Base-by-base conservation (phyloP, 2,113 vertebrate genomes). In the Vanacampus margaritifer region DNA sequence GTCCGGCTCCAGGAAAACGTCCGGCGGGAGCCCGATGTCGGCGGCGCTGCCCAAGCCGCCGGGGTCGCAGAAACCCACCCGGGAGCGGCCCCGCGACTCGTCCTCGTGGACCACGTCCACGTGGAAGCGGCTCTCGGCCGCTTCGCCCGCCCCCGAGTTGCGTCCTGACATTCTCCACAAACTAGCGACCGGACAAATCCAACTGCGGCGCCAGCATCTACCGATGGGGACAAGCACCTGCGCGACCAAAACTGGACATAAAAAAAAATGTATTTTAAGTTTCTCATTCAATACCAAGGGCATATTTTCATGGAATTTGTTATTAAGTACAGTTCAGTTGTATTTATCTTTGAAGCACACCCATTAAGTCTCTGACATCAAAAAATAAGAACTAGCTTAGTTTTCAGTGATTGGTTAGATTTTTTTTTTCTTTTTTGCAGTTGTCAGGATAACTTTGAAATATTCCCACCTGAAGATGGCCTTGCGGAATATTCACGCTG, bases 91-190 rank as follows among this genome's bases (percentile, higher is more conserved):
- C 67, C 93, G 95, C 60, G 94, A 91, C 81, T 98, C 96, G 43
- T 98, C 89, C 71, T 98, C 96, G 0, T 92, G 91, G 48, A 98
- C 95, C 51, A 91, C 76, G 50, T 96, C 95, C 90, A 98, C 96
- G 85, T 98, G 95, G 84, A 98, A 98, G 71, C 96, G 94, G 84
- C 94, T 95, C 24, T 93, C 91, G 5, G 93, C 84, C 58, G 93
- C 92, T 69, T 90, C 92, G 68, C 91, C 71, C 6, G 90, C 89
- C 77, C 9, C 76, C 58, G 87, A 84, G 70, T 83, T 90, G 66
- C 87, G 85, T 7, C 85, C 89, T 1, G 89, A 89, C 89, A 90
- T 90, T 67, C 13, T 32, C 39, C 13, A 26, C 12, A 26, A 41
- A 9, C 60, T 62, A 43, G 37, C 60, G 3, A 26, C 1, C 13